Conservation (phyloP, 2,797 vertebrate genomes). For the Rhincodon typus region DNA sequence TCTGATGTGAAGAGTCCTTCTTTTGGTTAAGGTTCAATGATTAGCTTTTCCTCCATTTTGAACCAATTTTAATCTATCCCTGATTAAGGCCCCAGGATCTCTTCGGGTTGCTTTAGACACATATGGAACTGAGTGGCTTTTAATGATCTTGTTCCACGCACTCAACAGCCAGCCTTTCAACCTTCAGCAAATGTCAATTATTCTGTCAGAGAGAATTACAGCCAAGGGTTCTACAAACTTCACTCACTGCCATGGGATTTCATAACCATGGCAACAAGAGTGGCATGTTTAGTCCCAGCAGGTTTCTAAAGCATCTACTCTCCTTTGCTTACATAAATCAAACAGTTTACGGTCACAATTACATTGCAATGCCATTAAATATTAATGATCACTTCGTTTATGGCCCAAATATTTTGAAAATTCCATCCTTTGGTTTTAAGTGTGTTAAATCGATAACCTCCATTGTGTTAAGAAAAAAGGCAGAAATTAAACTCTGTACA, state of each 20-base stretch:
- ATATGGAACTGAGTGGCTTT: background rate
- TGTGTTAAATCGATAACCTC: background rate
- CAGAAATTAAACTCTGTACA: background rate
- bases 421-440: background rate
- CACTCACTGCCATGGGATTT: background rate
- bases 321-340: background rate
- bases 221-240: background rate
- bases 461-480: background rate
- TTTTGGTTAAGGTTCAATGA: background rate
- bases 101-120: background rate
- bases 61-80: background rate
- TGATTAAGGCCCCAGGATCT: background rate
- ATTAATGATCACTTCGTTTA: conserved; percentile 26
- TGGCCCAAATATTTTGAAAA: background rate
- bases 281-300: conserved; percentile 17
- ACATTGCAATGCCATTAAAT: conserved; percentile 17
- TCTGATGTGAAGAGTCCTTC: background rate
- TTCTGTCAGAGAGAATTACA: conserved; percentile 18
- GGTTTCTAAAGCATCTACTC: no score
- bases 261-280: conserved; percentile 23
- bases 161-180: background rate
- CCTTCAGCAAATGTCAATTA: background rate
- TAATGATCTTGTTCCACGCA: background rate
- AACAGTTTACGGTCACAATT: conserved; percentile 18
- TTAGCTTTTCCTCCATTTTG: background rate